Evolutionary conservation across 2,888 invertebrate species (phyloP).

Genomic region (Parnassius smintheus): DNA sequence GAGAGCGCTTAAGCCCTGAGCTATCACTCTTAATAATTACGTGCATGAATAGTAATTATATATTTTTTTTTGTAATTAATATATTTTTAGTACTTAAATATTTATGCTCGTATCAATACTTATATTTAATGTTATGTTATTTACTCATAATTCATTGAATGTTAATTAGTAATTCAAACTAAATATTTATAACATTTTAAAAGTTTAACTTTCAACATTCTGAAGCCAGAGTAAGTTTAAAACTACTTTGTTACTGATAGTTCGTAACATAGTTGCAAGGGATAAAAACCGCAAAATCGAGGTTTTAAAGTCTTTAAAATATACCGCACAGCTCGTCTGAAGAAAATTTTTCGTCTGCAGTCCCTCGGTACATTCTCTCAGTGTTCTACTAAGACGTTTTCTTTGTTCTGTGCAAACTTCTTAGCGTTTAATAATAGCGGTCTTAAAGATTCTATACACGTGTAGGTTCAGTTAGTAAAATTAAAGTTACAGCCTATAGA

Average conservation of each 20-base stretch:
- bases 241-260: conserved; percentile 12
- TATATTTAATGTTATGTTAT: too few relatives aligned
- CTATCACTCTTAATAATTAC: too few relatives aligned
- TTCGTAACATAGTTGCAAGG: conserved; percentile 12
- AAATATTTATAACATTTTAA: too few relatives aligned
- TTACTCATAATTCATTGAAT: too few relatives aligned
- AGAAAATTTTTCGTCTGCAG: conserved; percentile 20
- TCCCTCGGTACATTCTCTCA: conserved; percentile 15
- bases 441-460: conserved; percentile 11
- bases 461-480: too few relatives aligned
- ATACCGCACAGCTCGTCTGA: conserved; percentile 12
- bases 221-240: not conserved
- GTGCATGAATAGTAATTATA: too few relatives aligned
- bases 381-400: conserved; percentile 19
- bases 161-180: too few relatives aligned
- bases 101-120: too few relatives aligned
- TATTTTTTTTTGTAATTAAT: too few relatives aligned
- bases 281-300: conserved; percentile 17
- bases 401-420: conserved; percentile 18
- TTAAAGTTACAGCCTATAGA: too few relatives aligned
- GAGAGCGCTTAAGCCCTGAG: too few relatives aligned
- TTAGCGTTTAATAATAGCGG: conserved; percentile 13
- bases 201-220: not conserved
- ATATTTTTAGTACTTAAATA: too few relatives aligned
- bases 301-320: conserved; percentile 22